Percentiles rank a stretch among this genome's conserved stretches.
Evolutionary conservation across 2,113 vertebrate species (phyloP).

Genomic region (Tichodroma muraria): DNA sequence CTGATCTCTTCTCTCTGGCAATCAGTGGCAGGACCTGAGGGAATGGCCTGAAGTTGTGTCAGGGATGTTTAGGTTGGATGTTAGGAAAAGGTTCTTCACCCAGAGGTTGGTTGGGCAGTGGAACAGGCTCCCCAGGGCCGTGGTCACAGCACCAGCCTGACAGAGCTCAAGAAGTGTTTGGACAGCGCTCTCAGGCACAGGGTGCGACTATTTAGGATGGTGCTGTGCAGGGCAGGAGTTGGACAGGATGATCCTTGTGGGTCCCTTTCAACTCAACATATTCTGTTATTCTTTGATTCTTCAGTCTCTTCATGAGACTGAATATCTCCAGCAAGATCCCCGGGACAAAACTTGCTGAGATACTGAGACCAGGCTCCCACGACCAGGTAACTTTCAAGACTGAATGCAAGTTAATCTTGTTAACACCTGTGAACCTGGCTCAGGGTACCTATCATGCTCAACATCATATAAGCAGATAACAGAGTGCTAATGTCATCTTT

Average conservation of each 20-base stretch:
- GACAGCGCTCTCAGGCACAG: background rate
- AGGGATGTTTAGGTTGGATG: background rate
- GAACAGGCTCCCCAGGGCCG: background rate
- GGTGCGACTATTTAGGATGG: background rate
- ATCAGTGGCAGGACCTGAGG: background rate
- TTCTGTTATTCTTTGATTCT: background rate
- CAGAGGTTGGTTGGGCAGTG: background rate
- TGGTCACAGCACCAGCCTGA: background rate
- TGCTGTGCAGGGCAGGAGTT: background rate
- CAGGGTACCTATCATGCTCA: background rate
- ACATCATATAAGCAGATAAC: background rate
- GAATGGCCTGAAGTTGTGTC: background rate
- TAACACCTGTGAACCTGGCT: background rate
- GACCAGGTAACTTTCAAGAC: background rate
- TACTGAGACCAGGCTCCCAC: background rate
- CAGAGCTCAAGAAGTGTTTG: rapidly evolving
- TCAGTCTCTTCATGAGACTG: background rate
- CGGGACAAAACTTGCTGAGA: background rate
- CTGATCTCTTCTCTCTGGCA: background rate
- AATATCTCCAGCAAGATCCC: background rate
- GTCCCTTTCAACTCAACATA: background rate
- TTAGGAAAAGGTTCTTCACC: background rate
- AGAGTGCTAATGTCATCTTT: background rate
- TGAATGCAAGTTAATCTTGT: background rate
- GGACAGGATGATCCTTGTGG: too few species aligned